Evolutionary conservation across 2,888 invertebrate genomes (phyloP).

Genomic region (Drosophila meridiana): DNA sequence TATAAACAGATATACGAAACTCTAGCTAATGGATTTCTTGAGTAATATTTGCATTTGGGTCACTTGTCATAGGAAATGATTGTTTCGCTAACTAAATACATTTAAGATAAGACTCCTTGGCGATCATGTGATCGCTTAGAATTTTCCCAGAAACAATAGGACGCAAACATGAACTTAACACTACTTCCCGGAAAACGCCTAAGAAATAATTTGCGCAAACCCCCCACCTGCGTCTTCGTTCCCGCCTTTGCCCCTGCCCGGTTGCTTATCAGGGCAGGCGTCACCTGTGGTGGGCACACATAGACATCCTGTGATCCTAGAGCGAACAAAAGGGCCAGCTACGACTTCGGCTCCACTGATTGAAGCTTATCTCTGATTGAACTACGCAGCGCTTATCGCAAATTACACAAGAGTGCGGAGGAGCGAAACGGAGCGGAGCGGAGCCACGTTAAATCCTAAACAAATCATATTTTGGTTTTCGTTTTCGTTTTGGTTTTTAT

Average conservation of each 20-base stretch:
- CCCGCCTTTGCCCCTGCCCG: slow-evolving; percentile 8
- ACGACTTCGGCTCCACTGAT: slow-evolving; percentile 47
- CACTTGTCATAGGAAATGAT: slow-evolving; percentile 37
- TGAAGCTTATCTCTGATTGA: slow-evolving; percentile 70
- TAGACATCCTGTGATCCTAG: slow-evolving; percentile 61
- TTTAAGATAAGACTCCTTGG: slow-evolving; percentile 30
- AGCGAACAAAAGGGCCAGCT: slow-evolving; percentile 40
- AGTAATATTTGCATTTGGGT: background rate
- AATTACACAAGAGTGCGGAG: slow-evolving; percentile 63
- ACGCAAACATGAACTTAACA: slow-evolving; percentile 73
- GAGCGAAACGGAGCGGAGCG: background rate
- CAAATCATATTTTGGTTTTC: slow-evolving; percentile 56
- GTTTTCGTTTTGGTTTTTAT: slow-evolving; percentile 55
- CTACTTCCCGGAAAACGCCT: slow-evolving; percentile 74
- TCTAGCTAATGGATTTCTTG: background rate
- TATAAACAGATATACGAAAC: background rate
- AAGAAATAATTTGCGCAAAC: slow-evolving; percentile 55
- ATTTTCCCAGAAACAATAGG: slow-evolving; percentile 76
- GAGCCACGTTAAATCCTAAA: slow-evolving; percentile 53
- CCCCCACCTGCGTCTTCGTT: slow-evolving; percentile 16
- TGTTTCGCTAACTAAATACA: background rate
- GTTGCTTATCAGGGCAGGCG: slow-evolving; percentile 46
- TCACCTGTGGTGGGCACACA: slow-evolving; percentile 68
- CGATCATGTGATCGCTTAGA: slow-evolving; percentile 19
- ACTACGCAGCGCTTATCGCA: slow-evolving; percentile 66